Conservation (phyloP, 2,797 vertebrate species). For the Kryptopterus vitreolus region DNA sequence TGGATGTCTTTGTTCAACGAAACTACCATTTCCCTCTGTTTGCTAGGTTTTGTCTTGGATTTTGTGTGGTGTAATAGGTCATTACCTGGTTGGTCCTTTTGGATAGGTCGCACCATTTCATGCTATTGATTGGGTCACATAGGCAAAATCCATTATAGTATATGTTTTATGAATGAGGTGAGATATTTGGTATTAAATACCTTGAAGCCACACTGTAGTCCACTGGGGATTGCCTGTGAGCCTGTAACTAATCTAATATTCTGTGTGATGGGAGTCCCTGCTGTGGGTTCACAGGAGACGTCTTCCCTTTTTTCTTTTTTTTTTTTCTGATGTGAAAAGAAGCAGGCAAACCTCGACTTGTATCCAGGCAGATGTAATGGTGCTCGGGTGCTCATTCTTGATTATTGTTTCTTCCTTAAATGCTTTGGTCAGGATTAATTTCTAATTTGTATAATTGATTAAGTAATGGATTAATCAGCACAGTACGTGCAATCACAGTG, state of each 20-base stretch:
- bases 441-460: too few species aligned
- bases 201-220: constrained; percentile 10
- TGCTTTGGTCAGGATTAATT: not conserved
- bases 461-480: too few species aligned
- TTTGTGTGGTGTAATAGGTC: not conserved
- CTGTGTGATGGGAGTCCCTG: constrained; percentile 35
- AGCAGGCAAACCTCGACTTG: not conserved
- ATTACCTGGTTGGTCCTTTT: not conserved
- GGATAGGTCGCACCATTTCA: not conserved
- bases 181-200: constrained; percentile 26
- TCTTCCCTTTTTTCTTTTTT: not conserved
- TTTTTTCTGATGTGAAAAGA: not conserved
- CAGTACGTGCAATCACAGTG: too few species aligned
- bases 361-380: not conserved
- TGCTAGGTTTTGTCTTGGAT: not conserved
- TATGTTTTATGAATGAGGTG: constrained; percentile 47
- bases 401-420: not conserved
- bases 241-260: constrained; percentile 48
- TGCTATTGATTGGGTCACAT: not conserved
- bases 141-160: constrained; percentile 1
- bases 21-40: not conserved
- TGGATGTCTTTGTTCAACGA: not conserved
- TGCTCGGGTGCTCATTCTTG: too few species aligned
- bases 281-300: constrained; percentile 11
- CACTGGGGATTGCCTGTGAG: constrained; percentile 44